phyloP scores from a whole-genome alignment of 2,888 invertebrate species.

The Pollenia labialis region DNA sequence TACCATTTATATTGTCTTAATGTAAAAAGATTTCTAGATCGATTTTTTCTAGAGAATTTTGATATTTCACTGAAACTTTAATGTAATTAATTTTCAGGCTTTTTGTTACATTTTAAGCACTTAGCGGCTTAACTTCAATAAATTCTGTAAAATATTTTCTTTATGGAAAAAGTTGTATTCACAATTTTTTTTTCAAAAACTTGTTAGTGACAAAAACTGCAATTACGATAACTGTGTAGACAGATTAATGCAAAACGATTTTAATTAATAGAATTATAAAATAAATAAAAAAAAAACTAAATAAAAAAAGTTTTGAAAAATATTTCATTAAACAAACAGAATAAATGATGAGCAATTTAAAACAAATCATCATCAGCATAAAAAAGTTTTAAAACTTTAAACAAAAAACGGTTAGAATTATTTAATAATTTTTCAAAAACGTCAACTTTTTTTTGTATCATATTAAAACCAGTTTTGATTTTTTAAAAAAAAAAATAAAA shows the following conservation, averaged over 20 bases:
- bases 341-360: constrained; percentile 37
- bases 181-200: constrained; percentile 3
- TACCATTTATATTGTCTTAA: not conserved
- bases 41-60: too few species aligned
- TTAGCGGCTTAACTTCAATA: not conserved
- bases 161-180: constrained; percentile 26
- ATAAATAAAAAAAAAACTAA: not conserved
- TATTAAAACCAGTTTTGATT: constrained; percentile 43
- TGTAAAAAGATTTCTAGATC: too few species aligned
- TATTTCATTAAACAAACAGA: constrained; percentile 7
- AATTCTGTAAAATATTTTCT: not conserved
- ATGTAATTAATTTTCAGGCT: too few species aligned
- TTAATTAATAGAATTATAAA: constrained; percentile 7
- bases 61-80: too few species aligned
- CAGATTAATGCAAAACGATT: not conserved
- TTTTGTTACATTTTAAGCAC: constrained; percentile 12
- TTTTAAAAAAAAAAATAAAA: constrained; percentile 1
- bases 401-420: too few species aligned
- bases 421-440: constrained; percentile 32
- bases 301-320: not conserved
- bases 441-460: not conserved
- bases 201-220: constrained; percentile 31
- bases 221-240: constrained; percentile 1
- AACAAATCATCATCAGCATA: constrained; percentile 3
- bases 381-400: not conserved